phyloP scores from a whole-genome alignment of 2,113 vertebrate genomes.

The Oryzias javanicus region DNA sequence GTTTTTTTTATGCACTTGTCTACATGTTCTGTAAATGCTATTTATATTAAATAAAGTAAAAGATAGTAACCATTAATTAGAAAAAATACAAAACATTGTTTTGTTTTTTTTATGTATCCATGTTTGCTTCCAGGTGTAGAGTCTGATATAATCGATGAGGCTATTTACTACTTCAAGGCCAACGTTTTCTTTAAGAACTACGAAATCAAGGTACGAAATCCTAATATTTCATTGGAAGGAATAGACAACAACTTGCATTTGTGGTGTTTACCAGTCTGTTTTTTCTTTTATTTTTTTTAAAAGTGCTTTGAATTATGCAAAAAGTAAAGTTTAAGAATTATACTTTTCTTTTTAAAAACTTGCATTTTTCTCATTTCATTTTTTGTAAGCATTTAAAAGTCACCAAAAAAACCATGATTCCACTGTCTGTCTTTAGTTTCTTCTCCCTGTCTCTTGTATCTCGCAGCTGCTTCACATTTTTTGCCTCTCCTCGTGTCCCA shows the following conservation, averaged over 20 bases:
- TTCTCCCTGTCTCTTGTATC: background rate
- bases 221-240: background rate
- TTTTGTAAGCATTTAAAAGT: too few species aligned
- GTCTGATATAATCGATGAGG: conserved; percentile 95
- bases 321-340: background rate
- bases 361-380: too few species aligned
- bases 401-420: too few species aligned
- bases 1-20: too few species aligned
- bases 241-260: background rate
- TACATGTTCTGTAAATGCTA: too few species aligned
- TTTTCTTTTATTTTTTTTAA: background rate
- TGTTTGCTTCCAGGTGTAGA: conserved; percentile 83
- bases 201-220: conserved; percentile 91
- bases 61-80: too few species aligned
- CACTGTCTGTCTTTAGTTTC: background rate
- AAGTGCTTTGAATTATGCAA: background rate
- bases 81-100: too few species aligned
- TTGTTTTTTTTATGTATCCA: too few species aligned
- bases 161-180: conserved; percentile 98
- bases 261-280: background rate
- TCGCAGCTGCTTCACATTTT: conserved; percentile 15
- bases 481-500: conserved; percentile 47
- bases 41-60: too few species aligned
- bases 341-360: background rate
- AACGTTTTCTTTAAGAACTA: conserved; percentile 99